phyloP scores from a whole-genome alignment of 1,140 invertebrate genomes.

The Drosophila watanabei region DNA sequence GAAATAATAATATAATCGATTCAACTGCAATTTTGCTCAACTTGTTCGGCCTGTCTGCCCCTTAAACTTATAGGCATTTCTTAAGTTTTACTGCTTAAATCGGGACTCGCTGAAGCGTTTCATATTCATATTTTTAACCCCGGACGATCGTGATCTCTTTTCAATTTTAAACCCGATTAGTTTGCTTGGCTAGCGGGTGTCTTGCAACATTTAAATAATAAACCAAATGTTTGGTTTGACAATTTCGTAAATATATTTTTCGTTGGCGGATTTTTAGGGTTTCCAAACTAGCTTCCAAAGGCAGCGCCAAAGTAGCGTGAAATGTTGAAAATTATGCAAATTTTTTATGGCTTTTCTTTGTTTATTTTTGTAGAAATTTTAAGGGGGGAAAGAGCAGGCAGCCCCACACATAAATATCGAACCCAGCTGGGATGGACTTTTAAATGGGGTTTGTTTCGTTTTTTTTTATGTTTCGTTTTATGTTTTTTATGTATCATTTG shows the following conservation, averaged over 20 bases:
- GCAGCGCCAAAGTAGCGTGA: slow-evolving; percentile 37
- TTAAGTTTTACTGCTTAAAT: slow-evolving; percentile 27
- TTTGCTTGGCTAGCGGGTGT: slow-evolving; percentile 26
- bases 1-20: slow-evolving; percentile 74
- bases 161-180: slow-evolving; percentile 51
- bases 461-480: slow-evolving; percentile 28
- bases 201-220: slow-evolving; percentile 62
- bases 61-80: slow-evolving; percentile 59
- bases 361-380: slow-evolving; percentile 52
- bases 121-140: slow-evolving; percentile 55
- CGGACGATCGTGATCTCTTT: slow-evolving; percentile 7
- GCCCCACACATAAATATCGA: slow-evolving; percentile 38
- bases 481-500: slow-evolving; percentile 47
- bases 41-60: slow-evolving; percentile 51
- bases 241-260: slow-evolving; percentile 67
- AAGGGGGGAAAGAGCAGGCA: slow-evolving; percentile 10
- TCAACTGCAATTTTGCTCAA: slow-evolving; percentile 62
- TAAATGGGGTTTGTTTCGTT: slow-evolving; percentile 33
- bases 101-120: slow-evolving; percentile 41
- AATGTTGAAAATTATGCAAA: slow-evolving; percentile 75
- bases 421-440: slow-evolving; percentile 28
- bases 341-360: slow-evolving; percentile 68
- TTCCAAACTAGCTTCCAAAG: slow-evolving; percentile 36
- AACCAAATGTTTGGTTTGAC: slow-evolving; percentile 53
- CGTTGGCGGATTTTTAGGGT: slow-evolving; percentile 65